These are phyloP conservation scores for Sphaerophoria rueppellii DNA, from an alignment of 2,888 invertebrate genomes.

Conservation along the genomic window DNA sequence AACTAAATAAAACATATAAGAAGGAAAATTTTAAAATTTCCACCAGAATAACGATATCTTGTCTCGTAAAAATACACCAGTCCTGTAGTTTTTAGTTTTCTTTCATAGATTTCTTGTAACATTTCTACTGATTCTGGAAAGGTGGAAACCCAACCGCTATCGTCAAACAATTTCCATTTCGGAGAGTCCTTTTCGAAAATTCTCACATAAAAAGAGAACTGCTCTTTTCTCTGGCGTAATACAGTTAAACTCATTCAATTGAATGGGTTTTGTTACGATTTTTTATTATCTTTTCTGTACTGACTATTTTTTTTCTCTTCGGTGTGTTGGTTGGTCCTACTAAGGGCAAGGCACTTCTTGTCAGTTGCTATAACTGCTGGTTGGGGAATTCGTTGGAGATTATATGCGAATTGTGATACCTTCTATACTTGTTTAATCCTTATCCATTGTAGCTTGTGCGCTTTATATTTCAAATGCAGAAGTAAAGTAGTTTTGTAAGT, in stretches of 20 bases:
- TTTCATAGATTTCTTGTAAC: conserved; percentile 1
- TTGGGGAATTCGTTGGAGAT: conserved; percentile 5
- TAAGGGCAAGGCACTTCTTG: background rate
- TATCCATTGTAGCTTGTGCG: conserved; percentile 34
- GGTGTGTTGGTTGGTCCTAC: background rate
- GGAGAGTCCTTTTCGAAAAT: conserved; percentile 21
- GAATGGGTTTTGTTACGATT: conserved; percentile 58
- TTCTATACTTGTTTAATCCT: conserved; percentile 27
- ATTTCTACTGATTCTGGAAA: background rate
- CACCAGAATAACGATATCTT: conserved; percentile 35
- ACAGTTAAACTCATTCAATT: conserved; percentile 69
- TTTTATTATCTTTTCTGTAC: conserved; percentile 11
- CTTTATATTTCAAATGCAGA: conserved; percentile 30
- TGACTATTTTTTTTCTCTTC: background rate
- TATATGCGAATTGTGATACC: background rate
- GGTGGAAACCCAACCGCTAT: background rate
- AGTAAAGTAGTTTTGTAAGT: conserved; percentile 33
- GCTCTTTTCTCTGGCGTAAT: conserved; percentile 31
- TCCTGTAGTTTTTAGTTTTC: conserved; percentile 1
- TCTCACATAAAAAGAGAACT: conserved; percentile 32
- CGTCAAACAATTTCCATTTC: conserved; percentile 15
- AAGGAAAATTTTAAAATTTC: conserved; percentile 33
- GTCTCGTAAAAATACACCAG: conserved; percentile 43
- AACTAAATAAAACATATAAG: background rate
- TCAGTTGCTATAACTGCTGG: background rate